phyloP scores from a whole-genome alignment of 1,140 invertebrate species.

The Brachionus paranguensis region DNA sequence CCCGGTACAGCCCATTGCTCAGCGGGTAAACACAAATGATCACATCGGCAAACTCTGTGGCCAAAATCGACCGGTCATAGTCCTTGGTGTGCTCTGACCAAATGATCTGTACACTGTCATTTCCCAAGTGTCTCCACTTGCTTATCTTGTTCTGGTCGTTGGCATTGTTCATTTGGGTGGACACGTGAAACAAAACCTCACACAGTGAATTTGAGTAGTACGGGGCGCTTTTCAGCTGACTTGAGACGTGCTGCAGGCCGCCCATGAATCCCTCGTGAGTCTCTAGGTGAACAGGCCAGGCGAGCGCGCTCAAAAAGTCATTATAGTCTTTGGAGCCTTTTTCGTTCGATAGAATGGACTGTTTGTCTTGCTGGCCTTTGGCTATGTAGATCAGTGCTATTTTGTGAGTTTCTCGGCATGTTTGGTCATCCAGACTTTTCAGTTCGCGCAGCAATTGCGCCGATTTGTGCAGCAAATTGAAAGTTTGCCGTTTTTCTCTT shows the following conservation, averaged over 20 bases:
- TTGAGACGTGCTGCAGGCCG: slow-evolving; percentile 81
- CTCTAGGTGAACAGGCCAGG: slow-evolving; percentile 93
- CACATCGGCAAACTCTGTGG: slow-evolving; percentile 98
- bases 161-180: slow-evolving; percentile 83
- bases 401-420: slow-evolving; percentile 86
- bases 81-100: slow-evolving; percentile 95
- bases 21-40: slow-evolving; percentile 90
- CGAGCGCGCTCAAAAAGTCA: slow-evolving; percentile 78
- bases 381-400: slow-evolving; percentile 97
- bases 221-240: slow-evolving; percentile 81
- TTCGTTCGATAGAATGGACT: slow-evolving; percentile 74
- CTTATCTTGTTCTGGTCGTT: slow-evolving; percentile 57
- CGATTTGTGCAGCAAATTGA: slow-evolving; percentile 80
- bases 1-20: slow-evolving; percentile 68
- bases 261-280: slow-evolving; percentile 91
- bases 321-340: slow-evolving; percentile 85
- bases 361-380: slow-evolving; percentile 90
- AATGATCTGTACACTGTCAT: slow-evolving; percentile 98
- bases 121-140: slow-evolving; percentile 86
- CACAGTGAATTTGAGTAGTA: slow-evolving; percentile 89
- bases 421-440: slow-evolving; percentile 80
- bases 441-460: slow-evolving; percentile 83
- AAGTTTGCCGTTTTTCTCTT: slow-evolving; percentile 75
- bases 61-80: slow-evolving; percentile 90
- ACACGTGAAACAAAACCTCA: slow-evolving; percentile 89